Percentiles rank a stretch among this genome's conserved stretches.
Evolutionary conservation across 2,113 vertebrate species (phyloP).

Genomic region (Eolophus roseicapilla): DNA sequence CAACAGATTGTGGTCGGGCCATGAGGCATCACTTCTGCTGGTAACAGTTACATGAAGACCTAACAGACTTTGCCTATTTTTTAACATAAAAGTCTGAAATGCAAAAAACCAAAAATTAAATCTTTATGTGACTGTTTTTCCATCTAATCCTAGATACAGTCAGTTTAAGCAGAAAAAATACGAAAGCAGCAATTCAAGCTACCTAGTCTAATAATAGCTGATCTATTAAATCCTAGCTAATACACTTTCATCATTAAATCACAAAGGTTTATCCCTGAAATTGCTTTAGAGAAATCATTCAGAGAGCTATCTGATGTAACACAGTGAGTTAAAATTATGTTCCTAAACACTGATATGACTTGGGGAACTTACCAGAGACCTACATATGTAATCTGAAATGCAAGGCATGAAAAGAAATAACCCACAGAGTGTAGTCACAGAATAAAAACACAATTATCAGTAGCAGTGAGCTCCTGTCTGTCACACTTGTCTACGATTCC

Average conservation of each 20-base stretch:
- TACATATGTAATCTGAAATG: background rate
- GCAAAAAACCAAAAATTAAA: background rate
- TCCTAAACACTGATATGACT: background rate
- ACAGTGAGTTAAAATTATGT: background rate
- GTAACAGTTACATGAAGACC: background rate
- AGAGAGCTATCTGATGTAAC: background rate
- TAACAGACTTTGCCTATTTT: background rate
- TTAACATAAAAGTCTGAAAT: background rate
- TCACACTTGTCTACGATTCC: background rate
- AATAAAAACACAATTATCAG: background rate
- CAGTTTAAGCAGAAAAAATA: background rate
- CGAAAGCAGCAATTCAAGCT: background rate
- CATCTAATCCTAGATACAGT: background rate
- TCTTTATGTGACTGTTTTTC: background rate
- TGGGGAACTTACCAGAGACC: background rate
- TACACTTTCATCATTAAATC: background rate
- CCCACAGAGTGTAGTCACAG: background rate
- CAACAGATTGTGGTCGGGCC: background rate
- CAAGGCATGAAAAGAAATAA: background rate
- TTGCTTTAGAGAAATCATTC: background rate
- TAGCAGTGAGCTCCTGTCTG: background rate
- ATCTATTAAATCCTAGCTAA: background rate
- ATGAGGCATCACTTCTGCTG: background rate
- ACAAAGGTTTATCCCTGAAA: background rate
- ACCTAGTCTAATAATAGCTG: background rate